Base-by-base conservation (phyloP, 1,140 invertebrate species). In the Maconellicoccus hirsutus region DNA sequence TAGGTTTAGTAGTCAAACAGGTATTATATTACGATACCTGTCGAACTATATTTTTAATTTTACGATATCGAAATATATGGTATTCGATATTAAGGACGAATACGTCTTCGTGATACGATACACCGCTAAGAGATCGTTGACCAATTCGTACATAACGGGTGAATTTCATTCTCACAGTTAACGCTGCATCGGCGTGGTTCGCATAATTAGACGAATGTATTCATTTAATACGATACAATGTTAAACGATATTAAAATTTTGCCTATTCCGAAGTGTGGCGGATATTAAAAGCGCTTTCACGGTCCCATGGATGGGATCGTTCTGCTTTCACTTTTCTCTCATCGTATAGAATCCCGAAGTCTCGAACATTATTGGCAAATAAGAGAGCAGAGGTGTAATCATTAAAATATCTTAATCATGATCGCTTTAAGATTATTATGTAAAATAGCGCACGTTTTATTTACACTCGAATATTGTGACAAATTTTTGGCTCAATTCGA, bases 311-410 rank as follows among this genome's bases (percentile, higher is more conserved):
- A 52, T 52, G n/a, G n/a, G 12, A 52, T 52, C 42, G 42, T 52
- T 52, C 42, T 52, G 42, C 42, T 52, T 52, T 52, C 42, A 52
- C 42, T 52, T 52, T 52, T 52, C 29, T 33, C 42, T 19, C 42
- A 19, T 14, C 16, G 42, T 52, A 52, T 33, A 33, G 29, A 33
- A 33, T 2, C 42, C 42, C 6, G 42, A 8, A 14, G 6, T 16
- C 42, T 33, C 42, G 42, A 52, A 52, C 42, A 52, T 52, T 52
- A 52, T 52, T 52, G 42, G 42, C 42, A 52, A 52, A 52, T 52
- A 52, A 52, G 6, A 52, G 16, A n/a, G n/a, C 2, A 3, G 42
- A 52, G 42, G 42, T 52, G 10, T 52, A 8, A 52, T 52, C 42
- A 8, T 52, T 52, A 16, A 52, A 52, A 52, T 52, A 52, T 52